Conservation (phyloP, 1,140 invertebrate genomes). For the Littorina saxatilis region DNA sequence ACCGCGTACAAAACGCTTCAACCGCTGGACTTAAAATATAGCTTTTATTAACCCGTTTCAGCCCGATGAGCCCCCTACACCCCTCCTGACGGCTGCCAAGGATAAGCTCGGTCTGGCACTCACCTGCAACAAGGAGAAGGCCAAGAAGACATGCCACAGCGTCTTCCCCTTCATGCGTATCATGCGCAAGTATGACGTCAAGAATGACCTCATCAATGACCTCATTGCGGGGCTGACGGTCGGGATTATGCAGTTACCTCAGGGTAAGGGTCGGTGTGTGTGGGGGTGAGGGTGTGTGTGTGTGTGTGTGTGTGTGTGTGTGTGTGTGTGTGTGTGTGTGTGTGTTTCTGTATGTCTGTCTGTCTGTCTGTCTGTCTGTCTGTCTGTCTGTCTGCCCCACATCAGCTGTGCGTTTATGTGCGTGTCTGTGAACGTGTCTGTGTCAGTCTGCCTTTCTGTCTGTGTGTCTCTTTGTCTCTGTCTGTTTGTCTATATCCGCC, state of each 20-base stretch:
- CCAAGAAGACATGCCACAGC: constrained; percentile 48
- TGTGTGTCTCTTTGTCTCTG: too few species aligned
- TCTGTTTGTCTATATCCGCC: too few species aligned
- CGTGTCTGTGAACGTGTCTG: too few species aligned
- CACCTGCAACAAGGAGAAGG: constrained; percentile 46
- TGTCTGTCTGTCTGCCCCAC: neutral
- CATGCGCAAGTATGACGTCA: constrained; percentile 64
- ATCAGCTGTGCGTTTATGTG: neutral
- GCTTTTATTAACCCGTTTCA: too few species aligned
- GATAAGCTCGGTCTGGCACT: constrained; percentile 29
- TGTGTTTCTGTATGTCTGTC: neutral
- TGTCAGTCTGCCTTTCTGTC: too few species aligned
- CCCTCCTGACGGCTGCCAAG: neutral
- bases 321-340: neutral
- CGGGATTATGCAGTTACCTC: constrained; percentile 71
- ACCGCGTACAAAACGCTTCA: too few species aligned
- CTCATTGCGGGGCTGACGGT: constrained; percentile 69
- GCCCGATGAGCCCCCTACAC: constrained; percentile 6
- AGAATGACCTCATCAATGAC: constrained; percentile 62
- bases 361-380: neutral
- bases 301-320: constrained; percentile 12
- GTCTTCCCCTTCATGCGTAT: constrained; percentile 63
- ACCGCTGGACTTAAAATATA: too few species aligned
- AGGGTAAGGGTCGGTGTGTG: constrained; percentile 51
- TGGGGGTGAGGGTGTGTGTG: neutral